These are phyloP conservation scores for Aelia acuminata DNA, from an alignment of 2,888 invertebrate genomes.

Conservation along the genomic window DNA sequence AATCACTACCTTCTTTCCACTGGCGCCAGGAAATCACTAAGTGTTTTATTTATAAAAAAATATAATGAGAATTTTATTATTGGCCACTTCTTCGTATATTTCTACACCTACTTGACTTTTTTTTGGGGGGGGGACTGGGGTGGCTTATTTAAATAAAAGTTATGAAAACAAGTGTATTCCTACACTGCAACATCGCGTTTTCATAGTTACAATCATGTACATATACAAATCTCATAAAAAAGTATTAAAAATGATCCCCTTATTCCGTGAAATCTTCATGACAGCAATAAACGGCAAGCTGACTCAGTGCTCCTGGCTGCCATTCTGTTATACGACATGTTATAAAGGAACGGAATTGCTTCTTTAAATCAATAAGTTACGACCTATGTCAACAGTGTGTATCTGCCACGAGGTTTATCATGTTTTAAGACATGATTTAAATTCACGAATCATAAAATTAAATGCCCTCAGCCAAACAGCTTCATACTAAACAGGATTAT, in stretches of 20 bases:
- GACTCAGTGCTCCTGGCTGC: not conserved
- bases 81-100: too few relatives aligned
- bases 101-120: too few relatives aligned
- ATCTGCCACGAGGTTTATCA: not conserved
- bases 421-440: not conserved
- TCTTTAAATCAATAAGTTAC: not conserved
- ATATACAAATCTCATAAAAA: not conserved
- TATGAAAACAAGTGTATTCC: too few relatives aligned
- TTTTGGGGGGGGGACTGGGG: too few relatives aligned
- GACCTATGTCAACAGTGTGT: not conserved
- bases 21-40: not conserved
- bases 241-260: not conserved
- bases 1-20: not conserved
- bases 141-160: too few relatives aligned
- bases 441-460: conserved; percentile 8
- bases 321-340: not conserved
- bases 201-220: too few relatives aligned
- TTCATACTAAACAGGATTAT: not conserved
- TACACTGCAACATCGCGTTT: too few relatives aligned
- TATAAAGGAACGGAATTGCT: not conserved
- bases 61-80: too few relatives aligned
- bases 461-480: not conserved
- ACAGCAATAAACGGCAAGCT: not conserved
- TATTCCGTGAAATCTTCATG: not conserved
- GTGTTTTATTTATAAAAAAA: too few relatives aligned